Evolutionary conservation across 2,113 vertebrate species (phyloP), one percentile per base, ranked within the genome.

Genomic region (Austrofundulus limnaeus): DNA sequence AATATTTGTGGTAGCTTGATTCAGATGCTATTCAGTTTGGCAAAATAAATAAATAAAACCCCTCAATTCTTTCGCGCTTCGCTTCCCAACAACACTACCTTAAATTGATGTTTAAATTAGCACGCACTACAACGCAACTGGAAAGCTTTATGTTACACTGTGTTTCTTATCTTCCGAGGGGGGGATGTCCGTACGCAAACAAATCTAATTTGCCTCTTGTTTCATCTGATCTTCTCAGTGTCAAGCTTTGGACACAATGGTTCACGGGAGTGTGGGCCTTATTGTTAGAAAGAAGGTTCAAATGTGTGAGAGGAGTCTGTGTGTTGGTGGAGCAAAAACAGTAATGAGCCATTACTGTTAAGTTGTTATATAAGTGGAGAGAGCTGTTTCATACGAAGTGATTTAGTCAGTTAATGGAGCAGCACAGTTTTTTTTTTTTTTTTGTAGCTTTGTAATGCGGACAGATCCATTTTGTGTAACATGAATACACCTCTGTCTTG

Each of bases 281-380:
- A 78, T 81, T 86, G 84, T 84, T 87, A 75, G 76, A 78, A 53
- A 65, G 53, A 64, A 60, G 47, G 74, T 75, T 80, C 77, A 70
- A 79, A 76, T 67, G 80, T 80, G 68, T 74, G 82, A 82, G 82
- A 82, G 76, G 75, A 73, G 82, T 72, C 78, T 72, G 81, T 76
- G 83, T 85, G 89, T 86, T 66, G 85, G 83, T 83, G 87, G 84
- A 86, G 85, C 83, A 86, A 85, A n/a, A 87, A 82, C 41, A 61
- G 73, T 85, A 85, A 89, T 55, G 72, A 89, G 79, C 88, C 84
- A 84, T 88, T 81, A 81, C 79, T 68, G 78, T 83, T 81, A 85
- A 83, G 70, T 80, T 37, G 52, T 90, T 86, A 79, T 24, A 54
- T 82, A 83, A 88, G 80, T 63, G 70, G 66, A 65, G 80, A 82